Conservation (phyloP, 2,797 vertebrate species). For the Muscicapa striata region DNA sequence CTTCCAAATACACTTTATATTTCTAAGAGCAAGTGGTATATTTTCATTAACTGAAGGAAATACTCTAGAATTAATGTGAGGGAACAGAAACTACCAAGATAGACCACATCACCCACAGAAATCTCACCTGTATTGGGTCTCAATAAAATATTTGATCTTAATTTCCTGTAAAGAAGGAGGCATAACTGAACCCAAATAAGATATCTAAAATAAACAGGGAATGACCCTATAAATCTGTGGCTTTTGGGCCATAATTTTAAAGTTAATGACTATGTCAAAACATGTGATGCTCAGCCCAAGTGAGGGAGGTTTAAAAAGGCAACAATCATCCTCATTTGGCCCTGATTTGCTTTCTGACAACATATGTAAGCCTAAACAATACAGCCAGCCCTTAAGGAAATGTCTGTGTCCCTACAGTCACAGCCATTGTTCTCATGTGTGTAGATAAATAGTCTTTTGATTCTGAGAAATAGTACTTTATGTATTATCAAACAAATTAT, state of each 20-base stretch:
- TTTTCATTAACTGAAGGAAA: background rate
- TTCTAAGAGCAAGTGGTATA: background rate
- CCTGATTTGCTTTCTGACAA: background rate
- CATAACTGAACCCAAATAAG: background rate
- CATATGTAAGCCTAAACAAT: background rate
- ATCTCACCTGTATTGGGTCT: background rate
- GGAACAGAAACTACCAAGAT: background rate
- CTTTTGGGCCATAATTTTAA: background rate
- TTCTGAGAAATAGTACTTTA: background rate
- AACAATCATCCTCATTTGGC: background rate
- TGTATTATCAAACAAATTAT: background rate
- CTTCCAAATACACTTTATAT: background rate
- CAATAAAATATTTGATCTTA: background rate
- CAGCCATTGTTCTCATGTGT: background rate
- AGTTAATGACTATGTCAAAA: background rate
- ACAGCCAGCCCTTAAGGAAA: background rate
- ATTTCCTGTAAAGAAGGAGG: background rate
- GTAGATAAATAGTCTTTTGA: background rate
- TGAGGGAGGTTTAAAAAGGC: background rate
- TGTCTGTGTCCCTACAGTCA: background rate
- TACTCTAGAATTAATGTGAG: background rate
- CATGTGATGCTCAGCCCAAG: background rate
- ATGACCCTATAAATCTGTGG: background rate
- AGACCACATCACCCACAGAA: background rate
- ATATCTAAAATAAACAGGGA: background rate